Conservation (phyloP, 2,888 invertebrate species). For the Leptodirus hochenwartii region DNA sequence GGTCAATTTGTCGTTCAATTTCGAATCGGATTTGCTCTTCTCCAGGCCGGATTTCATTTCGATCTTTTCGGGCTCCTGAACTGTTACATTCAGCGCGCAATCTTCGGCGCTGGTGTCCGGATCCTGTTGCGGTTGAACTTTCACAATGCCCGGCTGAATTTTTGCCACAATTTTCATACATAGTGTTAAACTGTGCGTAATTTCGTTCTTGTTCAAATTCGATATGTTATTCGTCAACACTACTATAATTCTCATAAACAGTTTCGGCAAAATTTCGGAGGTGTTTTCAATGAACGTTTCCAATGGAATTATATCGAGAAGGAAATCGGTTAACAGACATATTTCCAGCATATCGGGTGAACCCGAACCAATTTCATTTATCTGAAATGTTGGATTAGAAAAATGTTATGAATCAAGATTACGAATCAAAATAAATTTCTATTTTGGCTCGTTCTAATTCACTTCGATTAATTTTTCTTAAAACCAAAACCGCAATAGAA, state of each 20-base stretch:
- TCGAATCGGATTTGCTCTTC: constrained; percentile 49
- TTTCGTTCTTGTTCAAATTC: constrained; percentile 37
- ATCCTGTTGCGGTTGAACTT: constrained; percentile 11
- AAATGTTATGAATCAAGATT: too few relatives aligned
- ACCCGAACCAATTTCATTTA: constrained; percentile 40
- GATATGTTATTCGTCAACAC: constrained; percentile 38
- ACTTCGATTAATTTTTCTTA: too few relatives aligned
- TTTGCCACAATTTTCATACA: constrained; percentile 56
- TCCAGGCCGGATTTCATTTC: constrained; percentile 26
- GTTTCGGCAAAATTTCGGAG: constrained; percentile 57
- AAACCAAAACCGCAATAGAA: too few relatives aligned
- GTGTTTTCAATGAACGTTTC: constrained; percentile 64
- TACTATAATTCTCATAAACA: constrained; percentile 46
- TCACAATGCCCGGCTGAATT: constrained; percentile 46
- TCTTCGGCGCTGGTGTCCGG: constrained; percentile 13
- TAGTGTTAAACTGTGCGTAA: constrained; percentile 43
- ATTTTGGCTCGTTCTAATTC: too few relatives aligned
- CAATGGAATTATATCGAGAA: constrained; percentile 54
- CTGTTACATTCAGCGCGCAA: constrained; percentile 11
- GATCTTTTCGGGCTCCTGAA: constrained; percentile 9
- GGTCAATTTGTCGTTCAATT: constrained; percentile 31
- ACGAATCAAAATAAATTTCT: too few relatives aligned
- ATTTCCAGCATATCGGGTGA: constrained; percentile 47
- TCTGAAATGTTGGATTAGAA: too few relatives aligned
- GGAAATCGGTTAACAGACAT: constrained; percentile 52